Evolutionary conservation across 2,113 vertebrate species (phyloP).

Genomic region (Coreoperca whiteheadi): DNA sequence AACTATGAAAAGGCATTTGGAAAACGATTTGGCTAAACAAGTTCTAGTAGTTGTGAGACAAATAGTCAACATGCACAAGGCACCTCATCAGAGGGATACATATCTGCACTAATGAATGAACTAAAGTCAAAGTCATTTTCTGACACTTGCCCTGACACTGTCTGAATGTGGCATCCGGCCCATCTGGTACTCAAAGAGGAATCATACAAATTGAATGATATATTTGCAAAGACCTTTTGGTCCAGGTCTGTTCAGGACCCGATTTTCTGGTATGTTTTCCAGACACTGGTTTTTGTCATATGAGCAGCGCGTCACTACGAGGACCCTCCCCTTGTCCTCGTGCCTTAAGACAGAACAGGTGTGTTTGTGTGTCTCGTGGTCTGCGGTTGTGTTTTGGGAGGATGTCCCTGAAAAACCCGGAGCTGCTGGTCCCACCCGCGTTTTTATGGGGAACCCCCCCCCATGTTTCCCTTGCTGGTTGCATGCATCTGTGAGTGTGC

Average conservation of each 20-base stretch:
- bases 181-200: constrained; percentile 34
- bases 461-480: constrained; percentile 18
- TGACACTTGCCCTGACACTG: not conserved
- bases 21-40: not conserved
- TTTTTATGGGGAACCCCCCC: constrained; percentile 43
- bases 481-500: constrained; percentile 16
- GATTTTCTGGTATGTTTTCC: constrained; percentile 47
- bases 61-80: not conserved
- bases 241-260: constrained; percentile 33
- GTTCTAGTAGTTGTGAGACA: not conserved
- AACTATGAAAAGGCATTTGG: not conserved
- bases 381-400: constrained; percentile 53
- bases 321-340: constrained; percentile 58
- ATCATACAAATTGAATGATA: constrained; percentile 21
- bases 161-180: not conserved
- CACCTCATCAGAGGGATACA: not conserved
- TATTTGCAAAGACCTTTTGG: constrained; percentile 34
- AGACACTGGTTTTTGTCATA: constrained; percentile 56
- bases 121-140: not conserved
- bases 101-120: not conserved
- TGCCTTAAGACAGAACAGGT: constrained; percentile 68
- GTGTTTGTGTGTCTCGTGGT: constrained; percentile 50
- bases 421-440: constrained; percentile 74
- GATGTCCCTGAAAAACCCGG: constrained; percentile 54
- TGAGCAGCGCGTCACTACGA: constrained; percentile 39